Evolutionary conservation across 1,140 invertebrate genomes (phyloP).

Genomic region (Phthorimaea operculella): DNA sequence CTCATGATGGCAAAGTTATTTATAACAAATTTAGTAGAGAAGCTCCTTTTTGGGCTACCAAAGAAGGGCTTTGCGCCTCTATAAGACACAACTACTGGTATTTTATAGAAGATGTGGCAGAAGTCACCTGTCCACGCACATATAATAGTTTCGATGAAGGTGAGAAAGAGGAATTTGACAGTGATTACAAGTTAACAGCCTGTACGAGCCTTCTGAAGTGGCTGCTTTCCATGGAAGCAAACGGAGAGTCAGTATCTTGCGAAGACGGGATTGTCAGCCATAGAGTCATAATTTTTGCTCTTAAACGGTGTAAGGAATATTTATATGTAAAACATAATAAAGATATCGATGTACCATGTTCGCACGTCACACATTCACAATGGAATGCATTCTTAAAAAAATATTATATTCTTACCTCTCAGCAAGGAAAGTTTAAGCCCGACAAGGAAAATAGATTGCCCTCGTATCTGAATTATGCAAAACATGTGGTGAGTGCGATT

Average conservation of each 20-base stretch:
- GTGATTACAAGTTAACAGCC: slow-evolving; percentile 79
- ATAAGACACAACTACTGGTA: slow-evolving; percentile 72
- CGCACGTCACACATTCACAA: slow-evolving; percentile 62
- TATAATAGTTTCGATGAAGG: slow-evolving; percentile 65
- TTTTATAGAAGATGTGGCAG: slow-evolving; percentile 67
- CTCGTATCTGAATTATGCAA: slow-evolving; percentile 66
- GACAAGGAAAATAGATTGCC: slow-evolving; percentile 61
- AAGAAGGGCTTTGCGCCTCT: slow-evolving; percentile 71
- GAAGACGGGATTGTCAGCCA: slow-evolving; percentile 61
- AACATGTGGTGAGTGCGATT: slow-evolving; percentile 71
- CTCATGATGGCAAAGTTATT: neutral
- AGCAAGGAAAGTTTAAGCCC: slow-evolving; percentile 46
- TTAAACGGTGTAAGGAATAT: slow-evolving; percentile 69
- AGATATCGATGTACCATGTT: slow-evolving; percentile 64
- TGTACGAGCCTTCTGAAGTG: slow-evolving; percentile 85
- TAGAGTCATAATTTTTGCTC: slow-evolving; percentile 68
- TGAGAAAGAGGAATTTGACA: slow-evolving; percentile 66
- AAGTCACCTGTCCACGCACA: slow-evolving; percentile 69
- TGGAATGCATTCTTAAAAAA: slow-evolving; percentile 79
- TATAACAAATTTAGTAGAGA: slow-evolving; percentile 65
- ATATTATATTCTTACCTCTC: slow-evolving; percentile 62
- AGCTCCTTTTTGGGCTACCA: slow-evolving; percentile 69
- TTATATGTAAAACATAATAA: slow-evolving; percentile 61
- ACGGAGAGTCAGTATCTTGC: slow-evolving; percentile 49
- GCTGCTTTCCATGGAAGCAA: slow-evolving; percentile 69